phyloP scores from a whole-genome alignment of 1,140 invertebrate species.

The Microplitis demolitor region DNA sequence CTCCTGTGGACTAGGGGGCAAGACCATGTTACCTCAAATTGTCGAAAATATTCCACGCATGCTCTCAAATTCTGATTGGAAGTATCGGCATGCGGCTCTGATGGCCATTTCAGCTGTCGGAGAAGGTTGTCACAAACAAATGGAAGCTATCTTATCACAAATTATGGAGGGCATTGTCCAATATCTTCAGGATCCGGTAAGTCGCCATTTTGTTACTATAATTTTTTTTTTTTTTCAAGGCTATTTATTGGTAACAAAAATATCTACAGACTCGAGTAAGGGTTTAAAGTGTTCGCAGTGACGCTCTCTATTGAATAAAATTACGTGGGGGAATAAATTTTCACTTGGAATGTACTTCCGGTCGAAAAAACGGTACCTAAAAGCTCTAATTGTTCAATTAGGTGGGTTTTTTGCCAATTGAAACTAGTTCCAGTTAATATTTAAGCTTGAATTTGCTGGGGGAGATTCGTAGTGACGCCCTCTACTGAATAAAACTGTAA shows the following conservation, averaged over 20 bases:
- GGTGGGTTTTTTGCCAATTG: no score
- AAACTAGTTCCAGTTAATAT: no score
- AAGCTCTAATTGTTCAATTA: no score
- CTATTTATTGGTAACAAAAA: not conserved
- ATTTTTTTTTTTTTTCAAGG: not conserved
- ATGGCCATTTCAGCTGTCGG: constrained; percentile 99
- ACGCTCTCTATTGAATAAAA: not conserved
- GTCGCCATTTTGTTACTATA: constrained; percentile 32
- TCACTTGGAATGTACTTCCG: no score
- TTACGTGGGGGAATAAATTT: no score
- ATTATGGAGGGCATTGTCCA: constrained; percentile 90
- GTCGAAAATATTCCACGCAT: constrained; percentile 84
- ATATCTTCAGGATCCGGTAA: constrained; percentile 85
- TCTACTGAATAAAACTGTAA: no score
- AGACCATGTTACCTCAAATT: constrained; percentile 90
- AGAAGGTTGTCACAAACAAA: constrained; percentile 97
- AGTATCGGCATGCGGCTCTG: constrained; percentile 89
- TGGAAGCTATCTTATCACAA: constrained; percentile 90
- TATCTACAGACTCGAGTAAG: no score
- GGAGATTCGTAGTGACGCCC: no score
- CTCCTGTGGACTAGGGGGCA: constrained; percentile 94
- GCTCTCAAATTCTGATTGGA: constrained; percentile 84
- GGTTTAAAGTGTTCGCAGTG: no score
- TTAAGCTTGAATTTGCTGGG: no score
- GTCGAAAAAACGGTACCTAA: no score